A percentile compares a stretch with the other conserved stretches of the same genome.
Conservation (phyloP, 2,888 invertebrate genomes). For the Lissonota sp. region DNA sequence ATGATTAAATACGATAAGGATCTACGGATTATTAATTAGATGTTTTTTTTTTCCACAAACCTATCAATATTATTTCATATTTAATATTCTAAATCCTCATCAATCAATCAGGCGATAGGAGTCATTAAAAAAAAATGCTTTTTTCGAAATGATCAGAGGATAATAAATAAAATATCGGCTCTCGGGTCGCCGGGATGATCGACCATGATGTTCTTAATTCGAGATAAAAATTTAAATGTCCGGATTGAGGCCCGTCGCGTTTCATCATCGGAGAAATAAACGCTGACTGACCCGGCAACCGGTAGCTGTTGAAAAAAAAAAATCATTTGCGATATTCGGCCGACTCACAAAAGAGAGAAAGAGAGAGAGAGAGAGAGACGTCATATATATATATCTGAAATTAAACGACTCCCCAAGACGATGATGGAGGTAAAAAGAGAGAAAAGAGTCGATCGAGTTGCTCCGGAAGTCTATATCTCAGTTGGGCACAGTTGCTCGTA, state of each 20-base stretch:
- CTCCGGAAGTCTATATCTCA: conserved; percentile 54
- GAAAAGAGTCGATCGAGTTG: conserved; percentile 48
- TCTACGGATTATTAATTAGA: too few relatives aligned
- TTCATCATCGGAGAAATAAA: conserved; percentile 27
- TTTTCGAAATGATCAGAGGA: too few relatives aligned
- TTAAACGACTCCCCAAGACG: conserved; percentile 54
- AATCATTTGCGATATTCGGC: conserved; percentile 31
- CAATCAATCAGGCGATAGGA: too few relatives aligned
- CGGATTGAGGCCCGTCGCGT: conserved; percentile 12
- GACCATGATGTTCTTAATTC: not conserved
- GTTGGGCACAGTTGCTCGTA: conserved; percentile 39
- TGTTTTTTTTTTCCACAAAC: too few relatives aligned
- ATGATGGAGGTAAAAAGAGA: conserved; percentile 4
- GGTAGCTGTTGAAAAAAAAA: conserved; percentile 35
- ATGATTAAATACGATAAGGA: too few relatives aligned
- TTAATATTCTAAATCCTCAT: too few relatives aligned
- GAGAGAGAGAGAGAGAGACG: conserved; percentile 3
- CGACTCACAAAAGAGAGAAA: conserved; percentile 21
- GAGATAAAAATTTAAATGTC: conserved; percentile 18
- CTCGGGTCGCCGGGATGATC: not conserved
- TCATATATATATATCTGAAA: conserved; percentile 13
- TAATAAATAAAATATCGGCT: too few relatives aligned
- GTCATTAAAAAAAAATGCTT: too few relatives aligned
- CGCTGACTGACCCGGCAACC: conserved; percentile 36
- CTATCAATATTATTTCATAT: too few relatives aligned